Evolutionary conservation across 2,888 invertebrate species (phyloP).

Genomic region (Eristalis tenax): DNA sequence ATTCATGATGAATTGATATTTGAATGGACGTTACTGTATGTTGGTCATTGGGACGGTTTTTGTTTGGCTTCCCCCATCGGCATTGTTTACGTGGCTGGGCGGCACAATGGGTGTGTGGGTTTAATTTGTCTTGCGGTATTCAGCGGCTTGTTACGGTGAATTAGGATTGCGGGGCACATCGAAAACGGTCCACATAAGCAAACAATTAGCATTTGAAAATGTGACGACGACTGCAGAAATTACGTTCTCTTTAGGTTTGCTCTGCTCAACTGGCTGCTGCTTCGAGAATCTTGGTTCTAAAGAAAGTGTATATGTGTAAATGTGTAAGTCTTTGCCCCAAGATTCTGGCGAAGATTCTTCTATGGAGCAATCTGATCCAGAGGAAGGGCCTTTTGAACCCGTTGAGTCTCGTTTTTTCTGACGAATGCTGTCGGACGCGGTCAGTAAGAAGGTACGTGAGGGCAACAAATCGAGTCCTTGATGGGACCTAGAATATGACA

Average conservation of each 20-base stretch:
- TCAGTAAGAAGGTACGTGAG: too few relatives aligned
- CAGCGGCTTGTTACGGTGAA: not conserved
- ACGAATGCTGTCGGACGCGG: too few relatives aligned
- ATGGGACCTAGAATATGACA: too few relatives aligned
- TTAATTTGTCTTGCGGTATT: not conserved
- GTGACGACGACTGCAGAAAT: not conserved
- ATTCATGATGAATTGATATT: constrained; percentile 38
- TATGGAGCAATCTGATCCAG: too few relatives aligned
- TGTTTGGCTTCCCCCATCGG: not conserved
- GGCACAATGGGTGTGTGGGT: not conserved
- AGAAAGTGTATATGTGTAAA: too few relatives aligned
- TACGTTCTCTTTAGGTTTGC: not conserved
- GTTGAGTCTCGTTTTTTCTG: too few relatives aligned
- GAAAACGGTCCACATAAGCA: not conserved
- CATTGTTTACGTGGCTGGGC: not conserved
- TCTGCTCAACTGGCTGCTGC: too few relatives aligned
- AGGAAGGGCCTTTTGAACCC: too few relatives aligned
- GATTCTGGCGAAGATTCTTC: too few relatives aligned
- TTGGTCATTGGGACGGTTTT: constrained; percentile 42
- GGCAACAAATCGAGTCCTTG: too few relatives aligned
- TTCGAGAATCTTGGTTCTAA: too few relatives aligned
- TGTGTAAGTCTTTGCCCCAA: too few relatives aligned
- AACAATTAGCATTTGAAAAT: not conserved
- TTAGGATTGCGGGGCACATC: not conserved
- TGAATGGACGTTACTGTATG: constrained; percentile 35